Evolutionary conservation across 92 coral and sea anemone genomes (phyloP).

Genomic region (Muricea muricata): DNA sequence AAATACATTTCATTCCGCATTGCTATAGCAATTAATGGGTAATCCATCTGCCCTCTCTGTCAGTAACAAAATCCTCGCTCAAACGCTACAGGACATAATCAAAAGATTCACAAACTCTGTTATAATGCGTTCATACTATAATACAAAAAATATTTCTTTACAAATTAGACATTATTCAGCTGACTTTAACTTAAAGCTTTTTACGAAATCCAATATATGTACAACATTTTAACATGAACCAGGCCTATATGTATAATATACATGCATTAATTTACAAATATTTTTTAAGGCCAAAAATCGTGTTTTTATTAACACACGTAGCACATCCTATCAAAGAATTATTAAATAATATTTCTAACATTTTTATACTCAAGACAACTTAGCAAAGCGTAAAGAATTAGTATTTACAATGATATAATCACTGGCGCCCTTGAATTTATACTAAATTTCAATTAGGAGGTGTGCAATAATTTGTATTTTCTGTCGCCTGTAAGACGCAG

Average conservation of each 20-base stretch:
- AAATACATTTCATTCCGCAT: background rate
- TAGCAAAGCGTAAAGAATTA: background rate
- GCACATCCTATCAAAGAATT: background rate
- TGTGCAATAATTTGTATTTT: background rate
- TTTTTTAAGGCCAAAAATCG: background rate
- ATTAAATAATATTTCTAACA: background rate
- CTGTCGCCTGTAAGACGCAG: background rate
- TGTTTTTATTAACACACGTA: background rate
- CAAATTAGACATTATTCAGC: background rate
- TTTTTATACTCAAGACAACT: background rate
- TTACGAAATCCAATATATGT: background rate
- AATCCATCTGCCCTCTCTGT: background rate
- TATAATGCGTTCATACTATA: background rate
- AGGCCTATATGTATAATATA: background rate
- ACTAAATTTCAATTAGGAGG: background rate
- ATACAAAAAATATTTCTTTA: conserved; percentile 17
- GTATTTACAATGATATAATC: background rate
- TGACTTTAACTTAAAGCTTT: background rate
- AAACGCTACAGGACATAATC: background rate
- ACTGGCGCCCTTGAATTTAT: background rate
- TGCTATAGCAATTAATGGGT: background rate
- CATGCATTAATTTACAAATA: background rate
- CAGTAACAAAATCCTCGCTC: background rate
- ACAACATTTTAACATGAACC: background rate
- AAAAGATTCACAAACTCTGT: no score